These are phyloP conservation scores for Liolophura sinensis DNA, from an alignment of 1,140 invertebrate species.

Conservation along the genomic window DNA sequence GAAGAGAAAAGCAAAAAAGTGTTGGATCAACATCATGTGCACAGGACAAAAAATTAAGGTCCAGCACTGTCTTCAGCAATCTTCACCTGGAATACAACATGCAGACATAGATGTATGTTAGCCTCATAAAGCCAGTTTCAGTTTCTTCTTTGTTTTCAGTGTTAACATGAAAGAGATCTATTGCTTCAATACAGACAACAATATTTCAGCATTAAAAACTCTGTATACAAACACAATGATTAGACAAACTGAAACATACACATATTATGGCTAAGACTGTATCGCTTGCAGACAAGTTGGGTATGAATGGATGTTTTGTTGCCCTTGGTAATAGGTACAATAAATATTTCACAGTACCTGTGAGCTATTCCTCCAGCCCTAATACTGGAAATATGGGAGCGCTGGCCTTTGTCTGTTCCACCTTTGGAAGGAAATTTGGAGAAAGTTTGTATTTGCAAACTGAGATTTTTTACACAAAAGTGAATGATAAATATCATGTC, in stretches of 20 bases:
- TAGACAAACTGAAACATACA: neutral
- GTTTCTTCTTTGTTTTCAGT: too few species aligned
- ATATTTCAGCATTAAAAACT: neutral
- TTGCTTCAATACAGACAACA: neutral
- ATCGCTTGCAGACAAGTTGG: neutral
- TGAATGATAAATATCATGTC: neutral
- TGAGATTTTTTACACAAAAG: conserved; percentile 1
- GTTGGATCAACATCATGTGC: conserved; percentile 14
- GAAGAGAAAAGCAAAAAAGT: conserved; percentile 13
- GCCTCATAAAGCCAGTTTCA: neutral
- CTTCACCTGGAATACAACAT: neutral
- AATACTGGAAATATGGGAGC: conserved; percentile 64
- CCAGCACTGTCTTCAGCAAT: neutral
- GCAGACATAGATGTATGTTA: neutral
- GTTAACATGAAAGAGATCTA: neutral
- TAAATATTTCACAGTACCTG: conserved; percentile 42
- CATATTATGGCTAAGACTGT: neutral
- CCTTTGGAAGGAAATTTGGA: conserved; percentile 57
- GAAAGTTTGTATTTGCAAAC: neutral
- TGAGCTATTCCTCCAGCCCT: conserved; percentile 67
- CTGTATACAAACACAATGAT: neutral
- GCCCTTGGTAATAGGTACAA: neutral
- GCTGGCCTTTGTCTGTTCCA: conserved; percentile 64
- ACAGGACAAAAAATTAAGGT: neutral
- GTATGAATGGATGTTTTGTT: neutral